Conservation (phyloP, 1,140 invertebrate species). For the Acarapis woodi region DNA sequence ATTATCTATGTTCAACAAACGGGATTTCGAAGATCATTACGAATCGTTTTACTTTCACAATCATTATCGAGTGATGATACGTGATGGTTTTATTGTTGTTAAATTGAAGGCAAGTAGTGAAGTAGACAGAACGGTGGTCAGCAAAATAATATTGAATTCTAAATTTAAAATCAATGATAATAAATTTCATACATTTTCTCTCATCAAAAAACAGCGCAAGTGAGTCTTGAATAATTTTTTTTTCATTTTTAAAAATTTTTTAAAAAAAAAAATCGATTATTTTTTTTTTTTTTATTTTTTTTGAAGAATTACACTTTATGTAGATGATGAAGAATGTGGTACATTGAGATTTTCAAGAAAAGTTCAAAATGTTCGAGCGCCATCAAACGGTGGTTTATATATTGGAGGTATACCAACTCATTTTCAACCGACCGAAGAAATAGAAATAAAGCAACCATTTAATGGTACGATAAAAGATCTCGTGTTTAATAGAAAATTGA, state of each 20-base stretch:
- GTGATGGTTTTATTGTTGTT: too few relatives aligned
- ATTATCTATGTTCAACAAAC: conserved; percentile 27
- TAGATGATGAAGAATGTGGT: conserved; percentile 14
- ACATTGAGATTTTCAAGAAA: conserved; percentile 12
- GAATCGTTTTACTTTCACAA: too few relatives aligned
- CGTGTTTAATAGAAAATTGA: conserved; percentile 38
- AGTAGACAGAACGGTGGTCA: conserved; percentile 10
- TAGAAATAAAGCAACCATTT: conserved; percentile 23
- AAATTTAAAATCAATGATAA: neutral
- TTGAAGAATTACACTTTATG: conserved; percentile 23
- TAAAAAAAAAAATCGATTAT: too few relatives aligned
- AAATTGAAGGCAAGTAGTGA: too few relatives aligned
- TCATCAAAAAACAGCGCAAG: too few relatives aligned
- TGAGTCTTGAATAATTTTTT: too few relatives aligned
- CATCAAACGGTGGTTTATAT: conserved; percentile 20
- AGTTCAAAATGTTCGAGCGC: conserved; percentile 14
- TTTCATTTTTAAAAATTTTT: too few relatives aligned
- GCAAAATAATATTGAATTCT: conserved; percentile 10
- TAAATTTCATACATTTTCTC: too few relatives aligned
- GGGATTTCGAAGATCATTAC: too few relatives aligned
- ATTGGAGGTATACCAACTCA: conserved; percentile 29
- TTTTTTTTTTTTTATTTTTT: neutral
- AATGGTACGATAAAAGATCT: conserved; percentile 46
- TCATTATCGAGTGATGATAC: too few relatives aligned
- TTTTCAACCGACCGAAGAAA: conserved; percentile 23